These are phyloP conservation scores for Burhinus oedicnemus DNA, from an alignment of 2,113 vertebrate species.

Conservation along the genomic window DNA sequence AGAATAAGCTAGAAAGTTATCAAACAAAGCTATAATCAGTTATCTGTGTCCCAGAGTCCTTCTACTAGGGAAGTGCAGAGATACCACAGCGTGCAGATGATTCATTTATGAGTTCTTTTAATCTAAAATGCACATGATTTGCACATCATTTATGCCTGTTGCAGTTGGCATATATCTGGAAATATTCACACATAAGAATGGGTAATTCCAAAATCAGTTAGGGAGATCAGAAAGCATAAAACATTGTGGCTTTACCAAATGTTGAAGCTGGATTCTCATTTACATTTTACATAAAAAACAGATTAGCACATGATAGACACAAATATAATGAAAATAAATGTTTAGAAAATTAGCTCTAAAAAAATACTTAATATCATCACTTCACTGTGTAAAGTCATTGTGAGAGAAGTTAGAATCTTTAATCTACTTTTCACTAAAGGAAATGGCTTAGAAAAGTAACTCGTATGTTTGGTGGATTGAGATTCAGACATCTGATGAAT, in stretches of 20 bases:
- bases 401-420: neutral
- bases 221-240: conserved; percentile 57
- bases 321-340: neutral
- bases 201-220: neutral
- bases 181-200: neutral
- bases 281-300: neutral
- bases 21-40: neutral
- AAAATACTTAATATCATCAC: neutral
- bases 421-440: neutral
- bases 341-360: neutral
- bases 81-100: neutral
- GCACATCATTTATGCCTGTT: neutral
- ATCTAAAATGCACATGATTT: conserved; percentile 42
- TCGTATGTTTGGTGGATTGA: neutral
- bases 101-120: conserved; percentile 51
- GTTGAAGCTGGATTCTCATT: neutral
- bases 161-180: neutral
- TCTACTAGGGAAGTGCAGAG: neutral
- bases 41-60: neutral
- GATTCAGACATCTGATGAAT: neutral
- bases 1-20: neutral
- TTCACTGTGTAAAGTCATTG: neutral
- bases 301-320: neutral
- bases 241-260: conserved; percentile 1
- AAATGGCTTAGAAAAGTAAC: neutral